Conservation (phyloP, 1,140 invertebrate genomes). For the Aphelenchoides avenae region DNA sequence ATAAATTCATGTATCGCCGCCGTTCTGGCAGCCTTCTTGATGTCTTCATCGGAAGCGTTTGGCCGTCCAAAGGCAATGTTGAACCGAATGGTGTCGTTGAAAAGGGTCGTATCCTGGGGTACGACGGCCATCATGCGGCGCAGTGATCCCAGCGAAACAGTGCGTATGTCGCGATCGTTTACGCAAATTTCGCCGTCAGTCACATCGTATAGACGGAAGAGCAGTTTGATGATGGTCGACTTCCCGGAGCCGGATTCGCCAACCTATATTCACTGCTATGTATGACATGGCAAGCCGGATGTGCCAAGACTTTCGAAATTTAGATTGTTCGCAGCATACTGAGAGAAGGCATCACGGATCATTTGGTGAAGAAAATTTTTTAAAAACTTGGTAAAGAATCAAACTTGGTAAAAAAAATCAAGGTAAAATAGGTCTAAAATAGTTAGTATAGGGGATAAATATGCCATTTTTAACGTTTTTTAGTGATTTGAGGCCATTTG, state of each 20-base stretch:
- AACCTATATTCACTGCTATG: no score
- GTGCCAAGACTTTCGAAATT: no score
- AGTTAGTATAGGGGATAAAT: no score
- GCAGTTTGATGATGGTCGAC: constrained; percentile 81
- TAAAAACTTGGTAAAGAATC: no score
- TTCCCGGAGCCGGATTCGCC: constrained; percentile 87
- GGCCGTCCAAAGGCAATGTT: constrained; percentile 90
- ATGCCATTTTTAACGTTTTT: no score
- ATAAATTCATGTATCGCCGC: constrained; percentile 92
- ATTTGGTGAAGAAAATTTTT: no score
- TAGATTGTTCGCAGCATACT: no score
- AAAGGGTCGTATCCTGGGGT: constrained; percentile 30
- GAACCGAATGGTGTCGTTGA: constrained; percentile 70
- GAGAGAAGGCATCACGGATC: no score
- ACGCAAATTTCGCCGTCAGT: constrained; percentile 77
- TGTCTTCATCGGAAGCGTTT: constrained; percentile 72
- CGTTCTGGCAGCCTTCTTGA: constrained; percentile 78
- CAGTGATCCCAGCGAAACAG: constrained; percentile 37
- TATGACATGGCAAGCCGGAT: no score
- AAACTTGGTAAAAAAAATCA: no score
- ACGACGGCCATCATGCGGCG: constrained; percentile 28
- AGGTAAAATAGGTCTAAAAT: no score
- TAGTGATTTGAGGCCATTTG: no score
- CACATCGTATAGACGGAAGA: constrained; percentile 93
- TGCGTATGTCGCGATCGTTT: constrained; percentile 68